Percentiles rank a stretch among this genome's conserved stretches.
Conservation (phyloP, 2,797 vertebrate species). For the Tokudaia tokunoshimensis region DNA sequence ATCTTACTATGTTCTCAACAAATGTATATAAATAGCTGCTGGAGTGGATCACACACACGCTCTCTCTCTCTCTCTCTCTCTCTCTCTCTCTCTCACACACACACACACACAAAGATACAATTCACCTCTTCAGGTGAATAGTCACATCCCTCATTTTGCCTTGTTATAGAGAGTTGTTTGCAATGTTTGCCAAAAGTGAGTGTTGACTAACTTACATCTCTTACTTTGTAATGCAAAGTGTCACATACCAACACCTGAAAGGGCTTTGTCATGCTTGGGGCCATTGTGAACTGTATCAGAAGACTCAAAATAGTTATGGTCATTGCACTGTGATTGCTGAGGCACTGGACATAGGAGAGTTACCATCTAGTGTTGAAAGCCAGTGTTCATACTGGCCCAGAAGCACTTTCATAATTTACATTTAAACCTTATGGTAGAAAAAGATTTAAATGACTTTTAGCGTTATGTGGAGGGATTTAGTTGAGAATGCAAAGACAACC, state of each 20-base stretch:
- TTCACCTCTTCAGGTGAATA: neutral
- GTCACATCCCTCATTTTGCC: neutral
- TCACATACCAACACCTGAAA: neutral
- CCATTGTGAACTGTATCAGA: neutral
- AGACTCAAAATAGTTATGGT: neutral
- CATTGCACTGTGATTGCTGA: neutral
- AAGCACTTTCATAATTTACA: neutral
- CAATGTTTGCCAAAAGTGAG: neutral
- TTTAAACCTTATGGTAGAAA: neutral
- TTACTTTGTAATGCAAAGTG: neutral
- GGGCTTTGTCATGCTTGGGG: neutral
- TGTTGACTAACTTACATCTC: neutral
- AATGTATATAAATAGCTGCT: neutral
- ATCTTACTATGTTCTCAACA: constrained; percentile 58
- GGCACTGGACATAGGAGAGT: rapidly evolving
- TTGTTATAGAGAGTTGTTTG: constrained; percentile 49
- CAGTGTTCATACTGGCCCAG: neutral
- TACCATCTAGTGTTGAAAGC: neutral
- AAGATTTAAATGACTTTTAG: neutral
- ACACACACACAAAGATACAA: neutral
- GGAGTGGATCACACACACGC: neutral
- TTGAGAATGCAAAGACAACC: neutral
- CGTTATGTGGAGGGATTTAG: neutral
- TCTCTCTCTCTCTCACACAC: neutral
- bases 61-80: neutral